Conservation (phyloP, 1,140 invertebrate genomes). For the Musca domestica region DNA sequence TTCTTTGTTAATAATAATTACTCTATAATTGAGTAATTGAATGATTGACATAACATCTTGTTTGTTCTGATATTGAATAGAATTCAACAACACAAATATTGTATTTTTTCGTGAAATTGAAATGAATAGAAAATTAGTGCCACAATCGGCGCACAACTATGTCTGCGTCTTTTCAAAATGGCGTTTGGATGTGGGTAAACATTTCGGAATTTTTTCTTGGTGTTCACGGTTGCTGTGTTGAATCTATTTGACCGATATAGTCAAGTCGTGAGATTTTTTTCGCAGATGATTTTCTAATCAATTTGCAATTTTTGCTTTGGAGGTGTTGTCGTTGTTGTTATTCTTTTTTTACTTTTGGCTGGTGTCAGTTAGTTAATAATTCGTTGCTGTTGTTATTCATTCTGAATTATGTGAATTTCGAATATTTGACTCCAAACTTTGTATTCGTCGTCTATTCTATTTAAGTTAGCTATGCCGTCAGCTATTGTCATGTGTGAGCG, state of each 20-base stretch:
- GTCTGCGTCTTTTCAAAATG: too few species aligned
- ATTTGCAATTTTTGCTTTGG: neutral
- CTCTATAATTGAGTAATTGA: too few species aligned
- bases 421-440: neutral
- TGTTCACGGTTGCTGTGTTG: slow-evolving; percentile 1
- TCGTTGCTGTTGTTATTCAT: neutral
- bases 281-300: slow-evolving; percentile 16
- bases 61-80: too few species aligned
- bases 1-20: too few species aligned
- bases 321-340: slow-evolving; percentile 4
- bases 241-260: slow-evolving; percentile 21
- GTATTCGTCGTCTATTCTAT: slow-evolving; percentile 21
- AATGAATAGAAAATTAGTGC: too few species aligned
- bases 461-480: neutral
- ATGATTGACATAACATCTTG: too few species aligned
- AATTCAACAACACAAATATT: too few species aligned
- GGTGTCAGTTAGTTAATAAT: neutral
- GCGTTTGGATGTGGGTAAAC: neutral
- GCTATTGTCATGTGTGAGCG: slow-evolving; percentile 15
- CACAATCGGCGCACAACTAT: too few species aligned
- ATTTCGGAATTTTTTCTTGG: neutral
- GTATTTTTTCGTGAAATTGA: too few species aligned
- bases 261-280: slow-evolving; percentile 18
- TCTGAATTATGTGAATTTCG: slow-evolving; percentile 6
- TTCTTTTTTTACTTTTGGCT: neutral